Evolutionary conservation across 23 tunicate genomes (phyloP).

Genomic region (Halocynthia roretzi): DNA sequence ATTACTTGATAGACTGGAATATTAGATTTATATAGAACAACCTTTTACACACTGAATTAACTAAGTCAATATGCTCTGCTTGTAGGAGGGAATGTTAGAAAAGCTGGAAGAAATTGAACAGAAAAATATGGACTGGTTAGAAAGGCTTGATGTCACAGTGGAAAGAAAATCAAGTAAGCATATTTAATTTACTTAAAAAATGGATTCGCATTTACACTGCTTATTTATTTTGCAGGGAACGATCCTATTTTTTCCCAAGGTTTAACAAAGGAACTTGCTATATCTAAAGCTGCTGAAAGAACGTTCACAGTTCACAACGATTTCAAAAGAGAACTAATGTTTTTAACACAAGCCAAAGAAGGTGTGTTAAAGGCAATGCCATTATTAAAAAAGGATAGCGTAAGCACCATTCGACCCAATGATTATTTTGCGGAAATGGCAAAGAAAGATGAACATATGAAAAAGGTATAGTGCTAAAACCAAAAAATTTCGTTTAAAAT

Average conservation of each 20-base stretch:
- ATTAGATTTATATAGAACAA: not conserved
- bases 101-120: conserved; percentile 71
- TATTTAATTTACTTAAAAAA: not conserved
- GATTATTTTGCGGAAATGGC: conserved; percentile 99
- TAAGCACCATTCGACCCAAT: conserved; percentile 46
- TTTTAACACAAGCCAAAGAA: conserved; percentile 81
- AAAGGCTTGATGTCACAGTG: conserved; percentile 85
- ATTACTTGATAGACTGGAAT: no score
- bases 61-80: not conserved
- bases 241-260: not conserved
- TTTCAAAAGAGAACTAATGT: conserved; percentile 78
- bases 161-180: conserved; percentile 10
- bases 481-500: not conserved
- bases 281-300: not conserved
- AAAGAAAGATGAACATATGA: conserved; percentile 99
- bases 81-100: conserved; percentile 57
- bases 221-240: not conserved
- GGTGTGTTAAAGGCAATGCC: conserved; percentile 39
- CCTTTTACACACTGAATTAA: no score
- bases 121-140: conserved; percentile 73
- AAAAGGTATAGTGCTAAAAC: conserved; percentile 45
- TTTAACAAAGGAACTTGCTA: not conserved
- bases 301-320: conserved; percentile 71
- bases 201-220: not conserved
- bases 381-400: conserved; percentile 40